Evolutionary conservation across 1,140 invertebrate species (phyloP).

Genomic region (Gonioctena quinquepunctata): DNA sequence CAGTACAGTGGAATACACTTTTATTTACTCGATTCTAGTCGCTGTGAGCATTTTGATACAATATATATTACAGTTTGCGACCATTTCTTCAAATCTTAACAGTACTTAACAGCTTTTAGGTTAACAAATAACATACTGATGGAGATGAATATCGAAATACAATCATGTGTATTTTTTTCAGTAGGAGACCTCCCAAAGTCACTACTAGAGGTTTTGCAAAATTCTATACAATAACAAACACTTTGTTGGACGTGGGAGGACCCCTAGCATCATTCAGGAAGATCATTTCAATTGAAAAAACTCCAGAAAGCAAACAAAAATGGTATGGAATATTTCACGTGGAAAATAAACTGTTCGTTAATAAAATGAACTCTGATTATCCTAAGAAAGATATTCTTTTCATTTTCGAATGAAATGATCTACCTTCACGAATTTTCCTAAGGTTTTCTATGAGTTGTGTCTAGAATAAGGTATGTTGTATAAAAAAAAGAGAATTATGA

Average conservation of each 20-base stretch:
- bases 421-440: not conserved
- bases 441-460: not conserved
- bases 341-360: no score
- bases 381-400: no score
- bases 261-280: constrained; percentile 1
- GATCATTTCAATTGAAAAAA: not conserved
- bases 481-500: not conserved
- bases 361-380: no score
- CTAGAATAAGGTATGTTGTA: not conserved
- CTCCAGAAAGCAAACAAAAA: not conserved
- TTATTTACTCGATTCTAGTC: constrained; percentile 55
- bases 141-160: constrained; percentile 54
- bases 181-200: constrained; percentile 25
- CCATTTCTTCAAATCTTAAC: constrained; percentile 53
- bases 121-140: constrained; percentile 58
- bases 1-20: constrained; percentile 51
- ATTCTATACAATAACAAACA: constrained; percentile 42
- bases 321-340: not conserved
- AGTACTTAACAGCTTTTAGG: constrained; percentile 57
- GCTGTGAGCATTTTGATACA: constrained; percentile 56
- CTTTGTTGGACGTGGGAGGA: not conserved
- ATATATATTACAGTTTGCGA: constrained; percentile 55
- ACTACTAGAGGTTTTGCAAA: constrained; percentile 25
- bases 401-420: not conserved
- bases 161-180: constrained; percentile 43